Evolutionary conservation across 2,888 invertebrate species (phyloP), one percentile per base, ranked within the genome.

Genomic region (Brenthis daphne): DNA sequence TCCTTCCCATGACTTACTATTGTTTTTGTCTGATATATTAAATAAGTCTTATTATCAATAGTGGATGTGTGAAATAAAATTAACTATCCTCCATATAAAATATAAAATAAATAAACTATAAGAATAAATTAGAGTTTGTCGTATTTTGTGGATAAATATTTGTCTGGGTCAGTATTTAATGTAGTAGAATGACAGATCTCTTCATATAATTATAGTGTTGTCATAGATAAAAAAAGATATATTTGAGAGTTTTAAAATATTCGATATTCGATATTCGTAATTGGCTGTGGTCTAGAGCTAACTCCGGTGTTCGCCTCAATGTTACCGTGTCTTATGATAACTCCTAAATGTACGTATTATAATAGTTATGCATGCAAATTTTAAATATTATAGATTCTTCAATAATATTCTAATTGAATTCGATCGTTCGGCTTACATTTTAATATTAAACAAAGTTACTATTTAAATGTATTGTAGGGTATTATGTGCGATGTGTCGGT

Each of bases 251-350:
- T 43, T 43, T 43, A 3, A 11, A 43, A 43, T 43, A 43, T 43
- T 43, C 11, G 37, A 43, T 43, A 43, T 43, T 43, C 11, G 37
- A 68, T 57, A 64, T 75, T 75, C 64, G 71, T 68, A 57, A 70
- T 73, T 64, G 73, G 73, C 75, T 76, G 77, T 76, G 75, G 71
- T 70, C 60, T 65, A 60, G 33, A 64, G 61, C 64, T 70, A 65
- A 67, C 63, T 71, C 50, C 50, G 56, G 57, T 16, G 24, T 58
- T 63, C 54, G 63, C 65, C 57, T 68, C 63, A 29, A 54, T 65
- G 54, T 65, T 65, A 63, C 65, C 37, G 60, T 70, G 55, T 64
- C 68, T 64, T 68, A 53, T 60, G 48, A 29, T 50, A 50, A 50
- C 16, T 33, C 33, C n/a, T 63, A 53, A 63, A 43, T 53, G 13